phyloP scores from a whole-genome alignment of 30 jellyfish, hydroid and myxozoan species.

The Pseudorhiza aurosa region DNA sequence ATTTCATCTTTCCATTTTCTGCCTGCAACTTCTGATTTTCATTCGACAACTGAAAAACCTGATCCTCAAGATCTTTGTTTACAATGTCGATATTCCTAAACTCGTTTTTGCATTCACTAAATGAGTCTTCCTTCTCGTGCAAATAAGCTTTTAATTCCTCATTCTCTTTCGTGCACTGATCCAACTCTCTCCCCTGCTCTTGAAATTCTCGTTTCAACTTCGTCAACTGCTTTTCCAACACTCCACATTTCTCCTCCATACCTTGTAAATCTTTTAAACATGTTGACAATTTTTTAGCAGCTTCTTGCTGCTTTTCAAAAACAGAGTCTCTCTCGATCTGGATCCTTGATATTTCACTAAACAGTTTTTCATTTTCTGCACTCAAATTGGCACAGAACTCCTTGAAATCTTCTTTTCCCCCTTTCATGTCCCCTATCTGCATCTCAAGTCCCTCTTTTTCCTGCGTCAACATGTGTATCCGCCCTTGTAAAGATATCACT shows the following conservation, averaged over 20 bases:
- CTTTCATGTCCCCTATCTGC: constrained; percentile 74
- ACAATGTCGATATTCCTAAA: constrained; percentile 74
- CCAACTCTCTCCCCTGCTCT: constrained; percentile 83
- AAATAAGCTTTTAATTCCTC: constrained; percentile 73
- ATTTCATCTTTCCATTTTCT: constrained; percentile 53
- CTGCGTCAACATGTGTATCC: constrained; percentile 61
- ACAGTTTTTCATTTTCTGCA: constrained; percentile 79
- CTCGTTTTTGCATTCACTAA: constrained; percentile 58
- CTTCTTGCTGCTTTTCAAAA: constrained; percentile 70
- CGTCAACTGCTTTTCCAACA: constrained; percentile 45
- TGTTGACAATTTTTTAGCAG: constrained; percentile 38
- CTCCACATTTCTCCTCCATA: constrained; percentile 70
- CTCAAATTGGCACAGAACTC: constrained; percentile 73
- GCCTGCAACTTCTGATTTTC: constrained; percentile 74
- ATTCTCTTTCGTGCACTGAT: constrained; percentile 64
- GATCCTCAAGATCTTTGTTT: constrained; percentile 95
- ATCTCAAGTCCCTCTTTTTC: constrained; percentile 78
- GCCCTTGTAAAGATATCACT: constrained; percentile 66
- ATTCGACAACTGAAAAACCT: constrained; percentile 73
- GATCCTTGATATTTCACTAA: constrained; percentile 48
- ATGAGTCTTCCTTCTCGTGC: constrained; percentile 81
- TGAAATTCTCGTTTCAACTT: constrained; percentile 78
- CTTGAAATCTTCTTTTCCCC: constrained; percentile 82
- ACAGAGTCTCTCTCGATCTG: constrained; percentile 78
- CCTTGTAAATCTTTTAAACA: constrained; percentile 29